Evolutionary conservation across 2,113 vertebrate genomes (phyloP).

Genomic region (Boleophthalmus pectinirostris): DNA sequence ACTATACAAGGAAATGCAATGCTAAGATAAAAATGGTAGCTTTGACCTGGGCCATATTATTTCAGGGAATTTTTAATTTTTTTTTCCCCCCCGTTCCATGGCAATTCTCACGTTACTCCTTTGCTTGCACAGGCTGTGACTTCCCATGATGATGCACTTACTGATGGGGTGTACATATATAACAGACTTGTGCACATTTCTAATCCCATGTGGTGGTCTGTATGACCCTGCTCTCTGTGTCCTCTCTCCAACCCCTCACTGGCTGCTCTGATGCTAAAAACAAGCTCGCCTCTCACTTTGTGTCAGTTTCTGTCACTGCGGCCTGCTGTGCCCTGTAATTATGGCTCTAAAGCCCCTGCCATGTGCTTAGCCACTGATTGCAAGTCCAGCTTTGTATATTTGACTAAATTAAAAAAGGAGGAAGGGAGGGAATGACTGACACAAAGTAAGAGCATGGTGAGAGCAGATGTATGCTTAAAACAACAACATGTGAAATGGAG

Average conservation of each 20-base stretch:
- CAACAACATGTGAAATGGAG: background rate
- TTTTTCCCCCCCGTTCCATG: too few species aligned
- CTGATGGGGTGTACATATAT: background rate
- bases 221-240: conserved; percentile 16
- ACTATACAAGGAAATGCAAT: too few species aligned
- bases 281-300: conserved; percentile 43
- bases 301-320: conserved; percentile 51
- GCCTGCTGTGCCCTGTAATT: conserved; percentile 63
- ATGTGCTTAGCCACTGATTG: conserved; percentile 68
- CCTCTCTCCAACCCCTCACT: conserved; percentile 25
- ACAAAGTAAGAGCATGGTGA: conserved; percentile 36
- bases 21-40: too few species aligned
- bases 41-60: too few species aligned
- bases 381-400: conserved; percentile 69
- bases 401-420: conserved; percentile 65
- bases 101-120: background rate
- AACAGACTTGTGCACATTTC: background rate
- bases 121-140: background rate
- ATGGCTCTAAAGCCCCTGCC: conserved; percentile 59
- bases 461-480: conserved; percentile 25
- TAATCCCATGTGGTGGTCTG: conserved; percentile 17
- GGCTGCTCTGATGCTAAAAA: conserved; percentile 15
- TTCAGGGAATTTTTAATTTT: too few species aligned
- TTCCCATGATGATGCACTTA: background rate
- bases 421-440: conserved; percentile 22